phyloP scores from a whole-genome alignment of 1,140 invertebrate species.

The Proales similis region DNA sequence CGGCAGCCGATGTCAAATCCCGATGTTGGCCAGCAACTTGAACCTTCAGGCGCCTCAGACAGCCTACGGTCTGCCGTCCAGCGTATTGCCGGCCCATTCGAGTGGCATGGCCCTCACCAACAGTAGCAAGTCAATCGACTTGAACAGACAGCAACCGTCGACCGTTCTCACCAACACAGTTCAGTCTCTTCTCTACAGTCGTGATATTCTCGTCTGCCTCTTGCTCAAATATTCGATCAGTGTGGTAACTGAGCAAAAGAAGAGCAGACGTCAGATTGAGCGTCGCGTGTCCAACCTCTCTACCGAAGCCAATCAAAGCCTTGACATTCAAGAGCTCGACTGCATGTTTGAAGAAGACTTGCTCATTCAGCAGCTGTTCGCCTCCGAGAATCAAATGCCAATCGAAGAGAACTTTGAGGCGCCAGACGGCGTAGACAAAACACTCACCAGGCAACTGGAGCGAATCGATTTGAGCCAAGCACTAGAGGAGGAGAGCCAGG shows the following conservation, averaged over 20 bases:
- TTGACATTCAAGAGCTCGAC: no score
- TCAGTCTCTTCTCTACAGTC: slow-evolving; percentile 54
- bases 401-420: no score
- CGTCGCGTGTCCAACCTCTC: not conserved
- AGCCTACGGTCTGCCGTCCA: no score
- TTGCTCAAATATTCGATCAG: slow-evolving; percentile 63
- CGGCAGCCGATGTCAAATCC: no score
- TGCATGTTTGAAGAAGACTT: slow-evolving; percentile 31
- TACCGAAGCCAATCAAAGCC: not conserved
- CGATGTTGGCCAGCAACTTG: no score
- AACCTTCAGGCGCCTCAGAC: no score
- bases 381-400: slow-evolving; percentile 30
- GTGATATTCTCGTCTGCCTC: slow-evolving; percentile 63
- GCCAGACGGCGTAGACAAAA: no score
- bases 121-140: no score
- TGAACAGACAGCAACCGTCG: no score
- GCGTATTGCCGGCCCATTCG: no score
- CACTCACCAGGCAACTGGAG: not conserved
- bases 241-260: slow-evolving; percentile 54
- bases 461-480: not conserved
- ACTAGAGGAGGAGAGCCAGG: not conserved
- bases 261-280: not conserved
- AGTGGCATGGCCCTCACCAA: no score
- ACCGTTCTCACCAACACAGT: not conserved
- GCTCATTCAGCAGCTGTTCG: slow-evolving; percentile 21